Conservation (phyloP, 2,797 vertebrate genomes). For the Argentina silus region DNA sequence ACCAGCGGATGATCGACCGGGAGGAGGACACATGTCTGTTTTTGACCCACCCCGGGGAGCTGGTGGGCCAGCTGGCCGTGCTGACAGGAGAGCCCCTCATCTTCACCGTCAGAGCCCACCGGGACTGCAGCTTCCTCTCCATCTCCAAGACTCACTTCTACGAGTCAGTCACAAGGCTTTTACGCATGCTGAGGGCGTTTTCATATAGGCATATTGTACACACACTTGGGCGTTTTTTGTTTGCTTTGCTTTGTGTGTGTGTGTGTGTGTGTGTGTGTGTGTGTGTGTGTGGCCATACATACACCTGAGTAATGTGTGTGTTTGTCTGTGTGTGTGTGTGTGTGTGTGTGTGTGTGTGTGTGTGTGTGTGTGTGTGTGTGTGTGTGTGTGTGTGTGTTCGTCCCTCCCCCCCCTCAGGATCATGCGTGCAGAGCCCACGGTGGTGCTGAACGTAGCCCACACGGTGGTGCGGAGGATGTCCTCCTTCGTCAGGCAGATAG, state of each 20-base stretch:
- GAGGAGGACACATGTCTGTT: conserved; percentile 91
- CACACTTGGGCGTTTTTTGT: too few species aligned
- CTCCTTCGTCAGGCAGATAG: conserved; percentile 90
- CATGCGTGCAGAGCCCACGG: conserved; percentile 83
- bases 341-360: too few species aligned
- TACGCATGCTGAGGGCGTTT: too few species aligned
- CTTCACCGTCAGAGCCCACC: conserved; percentile 89
- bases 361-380: too few species aligned
- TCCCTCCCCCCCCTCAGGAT: conserved; percentile 49
- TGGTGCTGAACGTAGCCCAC: conserved; percentile 90
- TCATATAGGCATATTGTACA: too few species aligned
- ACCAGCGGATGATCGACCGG: conserved; percentile 91
- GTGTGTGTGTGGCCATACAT: too few species aligned
- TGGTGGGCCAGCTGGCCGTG: conserved; percentile 92
- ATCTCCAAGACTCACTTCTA: conserved; percentile 95
- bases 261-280: too few species aligned
- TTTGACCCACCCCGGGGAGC: conserved; percentile 89
- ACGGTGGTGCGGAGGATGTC: conserved; percentile 90
- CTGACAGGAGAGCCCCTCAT: conserved; percentile 94
- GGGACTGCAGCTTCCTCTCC: conserved; percentile 90
- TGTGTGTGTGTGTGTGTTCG: too few species aligned
- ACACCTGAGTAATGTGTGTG: background rate
- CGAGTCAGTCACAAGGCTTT: conserved; percentile 83
- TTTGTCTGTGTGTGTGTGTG: too few species aligned
- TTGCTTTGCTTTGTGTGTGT: too few species aligned